These are phyloP conservation scores for Dipus sagitta DNA, from an alignment of 2,797 vertebrate species.

Conservation along the genomic window DNA sequence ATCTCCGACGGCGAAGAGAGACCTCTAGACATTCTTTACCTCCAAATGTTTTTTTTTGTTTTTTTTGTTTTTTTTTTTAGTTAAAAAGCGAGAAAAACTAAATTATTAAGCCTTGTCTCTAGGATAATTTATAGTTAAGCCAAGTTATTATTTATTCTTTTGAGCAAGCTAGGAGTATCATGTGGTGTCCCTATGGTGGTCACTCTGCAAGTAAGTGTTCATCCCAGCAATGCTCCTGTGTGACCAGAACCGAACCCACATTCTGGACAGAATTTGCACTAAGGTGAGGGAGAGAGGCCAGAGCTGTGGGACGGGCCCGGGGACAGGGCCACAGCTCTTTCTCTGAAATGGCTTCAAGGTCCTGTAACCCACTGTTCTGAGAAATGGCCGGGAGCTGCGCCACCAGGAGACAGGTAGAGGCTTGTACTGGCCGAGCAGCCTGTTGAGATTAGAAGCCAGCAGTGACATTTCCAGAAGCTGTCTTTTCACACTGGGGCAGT, in stretches of 20 bases:
- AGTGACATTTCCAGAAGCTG: neutral
- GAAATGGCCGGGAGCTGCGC: neutral
- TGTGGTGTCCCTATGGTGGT: neutral
- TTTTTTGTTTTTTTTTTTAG: neutral
- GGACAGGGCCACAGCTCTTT: neutral
- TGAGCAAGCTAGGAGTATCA: neutral
- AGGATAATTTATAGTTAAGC: constrained; percentile 74
- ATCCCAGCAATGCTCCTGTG: neutral
- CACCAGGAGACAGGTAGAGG: too few species aligned
- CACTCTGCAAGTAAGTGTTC: fast-evolving
- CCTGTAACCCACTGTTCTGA: neutral
- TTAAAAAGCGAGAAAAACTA: constrained; percentile 54
- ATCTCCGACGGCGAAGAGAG: constrained; percentile 37
- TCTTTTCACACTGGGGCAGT: neutral
- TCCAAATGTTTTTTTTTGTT: constrained; percentile 49
- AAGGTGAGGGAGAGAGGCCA: neutral
- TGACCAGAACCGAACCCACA: constrained; percentile 20
- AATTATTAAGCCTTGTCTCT: constrained; percentile 76
- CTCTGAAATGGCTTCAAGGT: neutral
- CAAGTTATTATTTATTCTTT: constrained; percentile 73
- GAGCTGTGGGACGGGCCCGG: neutral
- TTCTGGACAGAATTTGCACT: constrained; percentile 72
- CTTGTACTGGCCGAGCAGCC: too few species aligned
- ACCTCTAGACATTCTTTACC: constrained; percentile 73
- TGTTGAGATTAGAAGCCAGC: too few species aligned